Base-by-base conservation (phyloP, 2,888 invertebrate species). In the Orthonychiurus folsomi region DNA sequence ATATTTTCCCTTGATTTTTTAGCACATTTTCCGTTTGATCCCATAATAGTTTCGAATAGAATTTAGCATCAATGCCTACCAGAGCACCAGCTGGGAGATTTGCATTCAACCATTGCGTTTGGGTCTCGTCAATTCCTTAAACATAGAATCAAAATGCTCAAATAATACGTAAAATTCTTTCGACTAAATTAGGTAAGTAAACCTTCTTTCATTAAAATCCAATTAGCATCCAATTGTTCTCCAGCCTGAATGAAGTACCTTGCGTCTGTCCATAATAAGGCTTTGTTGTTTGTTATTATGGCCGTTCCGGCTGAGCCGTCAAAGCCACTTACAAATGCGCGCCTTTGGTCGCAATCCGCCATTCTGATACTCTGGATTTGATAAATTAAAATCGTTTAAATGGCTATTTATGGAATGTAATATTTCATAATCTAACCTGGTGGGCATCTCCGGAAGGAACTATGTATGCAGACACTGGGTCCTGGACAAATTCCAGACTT, bases 251-350 rank as follows among this genome's bases (percentile, higher is more conserved):
- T 82, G 76, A 87, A 93, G 77, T 99, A 99, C 9, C 99, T 81
- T 0, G 95, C 96, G 78, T 99, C 97, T 0, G 97, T 97, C 96
- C 97, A 99, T 20, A 99, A 77, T 1, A 87, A 79, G 0, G 90
- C 91, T 23, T 83, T 78, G 0, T 82, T 79, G 0, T 80, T 76
- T 0, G 93, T 93, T 55, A 96, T 82, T 37, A 66, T 25, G 0
- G 91, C 93, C 0, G 90, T 90, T 1, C 94, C 96, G 12, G 88
- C 87, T 0, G 92, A 92, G 0, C 66, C 66, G 50, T 61, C 61
- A 54, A 99, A 99, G 0, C 91, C 92, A 0, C 88, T 85, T 1
- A 99, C 81, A 79, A 86, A 96, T 12, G 84, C 84, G 20, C 94
- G 81, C 1, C 93, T 82, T 61, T 87, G 85, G 78, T 97, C 96